Conservation (phyloP, 2,113 vertebrate genomes). For the Strix uralensis region DNA sequence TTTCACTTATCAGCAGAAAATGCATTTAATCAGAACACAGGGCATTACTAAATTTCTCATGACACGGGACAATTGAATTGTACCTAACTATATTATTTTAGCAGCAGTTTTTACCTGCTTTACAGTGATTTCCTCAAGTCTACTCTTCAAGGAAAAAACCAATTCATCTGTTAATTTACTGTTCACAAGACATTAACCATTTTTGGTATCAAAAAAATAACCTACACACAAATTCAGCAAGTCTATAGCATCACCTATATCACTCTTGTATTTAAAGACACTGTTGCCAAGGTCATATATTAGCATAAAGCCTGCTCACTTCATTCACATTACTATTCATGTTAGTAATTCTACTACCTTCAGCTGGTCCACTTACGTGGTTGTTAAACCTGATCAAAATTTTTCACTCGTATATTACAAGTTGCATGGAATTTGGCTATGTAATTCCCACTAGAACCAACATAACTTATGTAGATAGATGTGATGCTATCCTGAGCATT, state of each 20-base stretch:
- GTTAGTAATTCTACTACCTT: neutral
- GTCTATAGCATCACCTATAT: neutral
- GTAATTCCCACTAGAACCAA: neutral
- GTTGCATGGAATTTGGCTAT: neutral
- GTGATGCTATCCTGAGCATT: neutral
- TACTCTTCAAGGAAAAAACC: neutral
- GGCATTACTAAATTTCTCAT: neutral
- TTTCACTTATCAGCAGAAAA: constrained; percentile 45
- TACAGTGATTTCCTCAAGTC: neutral
- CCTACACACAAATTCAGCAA: neutral
- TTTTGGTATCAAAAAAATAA: neutral
- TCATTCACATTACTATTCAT: neutral
- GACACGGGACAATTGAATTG: neutral
- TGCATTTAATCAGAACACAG: neutral
- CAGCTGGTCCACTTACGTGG: neutral
- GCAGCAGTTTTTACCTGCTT: neutral
- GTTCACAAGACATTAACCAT: accelerated
- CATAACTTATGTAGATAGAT: neutral
- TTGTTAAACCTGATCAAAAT: neutral
- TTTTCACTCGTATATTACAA: neutral
- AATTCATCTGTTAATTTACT: neutral
- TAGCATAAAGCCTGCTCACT: neutral
- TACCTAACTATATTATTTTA: neutral
- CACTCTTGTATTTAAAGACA: neutral
- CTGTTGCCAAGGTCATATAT: neutral